Percentiles rank a stretch among this genome's conserved stretches.
Conservation (phyloP, 2,797 vertebrate genomes). For the Chaenodraco wilsoni region DNA sequence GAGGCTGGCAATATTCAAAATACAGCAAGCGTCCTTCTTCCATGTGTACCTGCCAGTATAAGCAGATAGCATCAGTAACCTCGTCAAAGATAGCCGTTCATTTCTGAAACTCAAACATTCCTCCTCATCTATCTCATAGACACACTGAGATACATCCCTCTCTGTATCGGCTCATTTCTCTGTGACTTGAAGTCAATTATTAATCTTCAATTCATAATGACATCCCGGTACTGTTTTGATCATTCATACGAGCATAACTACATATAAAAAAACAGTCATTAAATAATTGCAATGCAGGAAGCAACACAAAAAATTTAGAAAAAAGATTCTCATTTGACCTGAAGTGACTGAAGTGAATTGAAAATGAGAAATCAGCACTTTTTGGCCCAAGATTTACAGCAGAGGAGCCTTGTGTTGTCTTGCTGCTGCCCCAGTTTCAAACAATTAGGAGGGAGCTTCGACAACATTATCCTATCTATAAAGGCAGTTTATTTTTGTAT, state of each 20-base stretch:
- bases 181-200: neutral
- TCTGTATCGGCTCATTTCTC: neutral
- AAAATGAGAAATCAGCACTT: constrained; percentile 56
- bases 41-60: neutral
- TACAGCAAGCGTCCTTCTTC: neutral
- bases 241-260: neutral
- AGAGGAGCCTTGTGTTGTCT: constrained; percentile 46
- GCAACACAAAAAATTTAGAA: too few species aligned
- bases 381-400: constrained; percentile 37
- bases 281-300: neutral
- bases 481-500: constrained; percentile 4
- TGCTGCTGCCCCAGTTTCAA: constrained; percentile 44
- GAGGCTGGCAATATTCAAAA: neutral
- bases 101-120: neutral
- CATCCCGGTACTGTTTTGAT: neutral
- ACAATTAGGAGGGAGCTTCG: constrained; percentile 30
- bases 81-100: neutral
- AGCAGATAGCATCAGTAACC: constrained; percentile 16
- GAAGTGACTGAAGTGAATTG: constrained; percentile 33
- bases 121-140: too few species aligned
- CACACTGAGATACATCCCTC: neutral
- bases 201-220: neutral
- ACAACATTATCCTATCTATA: constrained; percentile 37
- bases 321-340: constrained; percentile 20
- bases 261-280: neutral